Conservation (phyloP, 2,113 vertebrate genomes). For the Gymnobelideus leadbeateri region DNA sequence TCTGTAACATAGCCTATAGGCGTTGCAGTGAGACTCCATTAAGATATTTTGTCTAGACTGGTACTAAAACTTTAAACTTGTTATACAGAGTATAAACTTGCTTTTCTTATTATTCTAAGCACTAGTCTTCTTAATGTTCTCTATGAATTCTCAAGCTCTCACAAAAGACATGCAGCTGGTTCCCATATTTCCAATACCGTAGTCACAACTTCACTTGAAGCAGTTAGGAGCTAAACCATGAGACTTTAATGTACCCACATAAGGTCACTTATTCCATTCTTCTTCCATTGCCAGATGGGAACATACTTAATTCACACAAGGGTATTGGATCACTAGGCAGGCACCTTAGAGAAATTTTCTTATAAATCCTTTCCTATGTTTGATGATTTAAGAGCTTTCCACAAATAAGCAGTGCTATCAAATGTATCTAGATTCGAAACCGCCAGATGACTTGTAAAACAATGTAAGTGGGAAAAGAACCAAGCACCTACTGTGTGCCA, state of each 20-base stretch:
- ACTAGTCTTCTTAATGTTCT: neutral
- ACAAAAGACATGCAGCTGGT: neutral
- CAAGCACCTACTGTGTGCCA: too few relatives aligned
- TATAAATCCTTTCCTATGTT: neutral
- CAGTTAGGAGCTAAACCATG: neutral
- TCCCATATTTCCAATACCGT: neutral
- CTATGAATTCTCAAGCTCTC: neutral
- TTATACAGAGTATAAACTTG: neutral
- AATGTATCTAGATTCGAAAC: too few relatives aligned
- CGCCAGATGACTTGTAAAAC: too few relatives aligned
- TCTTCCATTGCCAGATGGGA: neutral
- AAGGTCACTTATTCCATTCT: neutral
- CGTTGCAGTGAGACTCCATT: neutral
- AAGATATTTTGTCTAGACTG: neutral
- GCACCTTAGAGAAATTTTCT: neutral
- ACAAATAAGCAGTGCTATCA: neutral
- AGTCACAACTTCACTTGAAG: neutral
- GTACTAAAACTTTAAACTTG: neutral
- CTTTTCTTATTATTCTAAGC: neutral
- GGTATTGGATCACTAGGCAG: neutral
- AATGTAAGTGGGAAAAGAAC: too few relatives aligned
- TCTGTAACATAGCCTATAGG: neutral
- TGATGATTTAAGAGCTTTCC: neutral
- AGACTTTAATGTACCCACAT: neutral
- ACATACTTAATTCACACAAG: neutral